Evolutionary conservation across 2,797 vertebrate genomes (phyloP).

Genomic region (Cossypha niveicapilla): DNA sequence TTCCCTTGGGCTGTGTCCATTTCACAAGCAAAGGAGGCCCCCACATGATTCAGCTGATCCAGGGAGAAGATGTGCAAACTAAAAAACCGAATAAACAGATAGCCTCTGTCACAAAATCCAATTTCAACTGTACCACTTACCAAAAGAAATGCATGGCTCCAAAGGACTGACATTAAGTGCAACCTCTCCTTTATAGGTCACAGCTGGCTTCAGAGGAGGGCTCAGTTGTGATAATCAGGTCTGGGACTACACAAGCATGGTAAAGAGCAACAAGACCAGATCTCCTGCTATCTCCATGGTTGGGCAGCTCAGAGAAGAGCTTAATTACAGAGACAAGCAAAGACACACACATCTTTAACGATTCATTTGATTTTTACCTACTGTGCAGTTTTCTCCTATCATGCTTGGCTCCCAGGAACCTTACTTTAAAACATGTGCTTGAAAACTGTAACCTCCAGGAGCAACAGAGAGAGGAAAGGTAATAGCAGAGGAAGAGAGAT

Average conservation of each 20-base stretch:
- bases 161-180: background rate
- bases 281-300: background rate
- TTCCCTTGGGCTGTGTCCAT: background rate
- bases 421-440: background rate
- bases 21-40: background rate
- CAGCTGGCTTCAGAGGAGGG: background rate
- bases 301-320: background rate
- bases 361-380: background rate
- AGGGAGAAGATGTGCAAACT: background rate
- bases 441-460: background rate
- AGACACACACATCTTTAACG: background rate
- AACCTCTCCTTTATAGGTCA: background rate
- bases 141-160: background rate
- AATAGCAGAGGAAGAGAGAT: background rate
- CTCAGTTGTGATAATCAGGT: background rate
- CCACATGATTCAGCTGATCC: background rate
- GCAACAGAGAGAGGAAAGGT: background rate
- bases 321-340: background rate
- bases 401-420: background rate
- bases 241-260: background rate
- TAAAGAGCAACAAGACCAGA: background rate
- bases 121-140: background rate
- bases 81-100: background rate
- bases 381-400: background rate
- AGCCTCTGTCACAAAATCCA: background rate